Evolutionary conservation across 2,888 invertebrate genomes (phyloP), one percentile per base, ranked within the genome.

Genomic region (Drosophila imparisetae): DNA sequence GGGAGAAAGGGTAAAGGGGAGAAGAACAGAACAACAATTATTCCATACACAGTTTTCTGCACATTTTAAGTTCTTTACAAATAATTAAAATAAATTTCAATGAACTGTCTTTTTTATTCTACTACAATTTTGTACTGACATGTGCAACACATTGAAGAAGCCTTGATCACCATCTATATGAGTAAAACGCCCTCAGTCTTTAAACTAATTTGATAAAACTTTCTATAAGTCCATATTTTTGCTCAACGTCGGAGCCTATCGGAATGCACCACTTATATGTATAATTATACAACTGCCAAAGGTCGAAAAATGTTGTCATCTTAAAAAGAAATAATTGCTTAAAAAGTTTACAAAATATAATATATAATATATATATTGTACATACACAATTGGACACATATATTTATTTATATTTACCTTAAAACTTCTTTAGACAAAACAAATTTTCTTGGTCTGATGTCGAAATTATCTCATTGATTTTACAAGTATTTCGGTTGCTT

Each of bases 401-500:
- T 45, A 24, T 24, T 15, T 8, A 15, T 24, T 24, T 40, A 10
- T n/a, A 7, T 24, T 24, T 24, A 24, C 7, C 18, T n/a, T 10
- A 2, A 7, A 40, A 4, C 40, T 10, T 10, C n/a, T n/a, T 8
- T n/a, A n/a, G 2, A 45, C 1, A 24, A 45, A 15, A 15, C 8
- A 15, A 0, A 24, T 24, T 24, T 45, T 24, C 4, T 24, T 4
- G 4, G 24, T 24, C 15, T 24, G 24, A 15, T 15, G 15, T 8
- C 2, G 15, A 24, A 45, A 24, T 4, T 29, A 18, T 49, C 10
- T 27, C 27, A 11, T 10, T 18, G 5, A 32, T 40, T 13, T 38
- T 13, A n/a, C 13, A 2, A 13, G 8, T 40, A 30, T 11, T 32
- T 62, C 66, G 60, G 66, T 50, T n/a, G 58, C 50, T 62, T 75